These are phyloP conservation scores for Lacerta viridis DNA, from an alignment of 2,797 vertebrate genomes.

Conservation along the genomic window DNA sequence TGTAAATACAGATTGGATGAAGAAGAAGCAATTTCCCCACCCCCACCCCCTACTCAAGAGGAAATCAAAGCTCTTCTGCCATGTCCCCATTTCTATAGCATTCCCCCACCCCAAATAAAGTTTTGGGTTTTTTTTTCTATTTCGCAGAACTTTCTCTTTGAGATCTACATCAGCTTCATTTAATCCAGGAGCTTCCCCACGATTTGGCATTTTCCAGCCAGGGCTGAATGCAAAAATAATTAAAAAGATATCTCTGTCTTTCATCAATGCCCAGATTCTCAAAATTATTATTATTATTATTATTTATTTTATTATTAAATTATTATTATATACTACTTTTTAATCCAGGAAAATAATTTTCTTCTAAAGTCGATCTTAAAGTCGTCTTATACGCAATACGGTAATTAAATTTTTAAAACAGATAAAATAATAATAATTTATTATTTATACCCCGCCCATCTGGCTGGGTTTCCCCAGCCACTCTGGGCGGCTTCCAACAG, in stretches of 20 bases:
- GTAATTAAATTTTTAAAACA: no score
- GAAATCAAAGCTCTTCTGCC: neutral
- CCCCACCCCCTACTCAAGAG: neutral
- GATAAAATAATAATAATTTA: no score
- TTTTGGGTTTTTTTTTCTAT: neutral
- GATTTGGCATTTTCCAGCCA: neutral
- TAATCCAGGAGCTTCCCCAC: neutral
- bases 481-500: no score
- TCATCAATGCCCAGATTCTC: neutral
- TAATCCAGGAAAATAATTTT: no score
- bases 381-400: no score
- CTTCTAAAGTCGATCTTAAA: no score
- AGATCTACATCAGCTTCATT: neutral
- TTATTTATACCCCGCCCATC: no score
- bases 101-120: neutral
- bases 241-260: neutral
- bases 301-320: no score
- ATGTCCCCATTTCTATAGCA: neutral
- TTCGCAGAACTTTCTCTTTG: neutral
- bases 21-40: neutral
- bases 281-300: no score
- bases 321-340: no score
- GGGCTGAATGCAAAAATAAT: neutral
- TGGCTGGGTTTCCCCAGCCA: no score
- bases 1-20: neutral